phyloP scores from a whole-genome alignment of 2,797 vertebrate genomes.

The Notolepis coatsorum region DNA sequence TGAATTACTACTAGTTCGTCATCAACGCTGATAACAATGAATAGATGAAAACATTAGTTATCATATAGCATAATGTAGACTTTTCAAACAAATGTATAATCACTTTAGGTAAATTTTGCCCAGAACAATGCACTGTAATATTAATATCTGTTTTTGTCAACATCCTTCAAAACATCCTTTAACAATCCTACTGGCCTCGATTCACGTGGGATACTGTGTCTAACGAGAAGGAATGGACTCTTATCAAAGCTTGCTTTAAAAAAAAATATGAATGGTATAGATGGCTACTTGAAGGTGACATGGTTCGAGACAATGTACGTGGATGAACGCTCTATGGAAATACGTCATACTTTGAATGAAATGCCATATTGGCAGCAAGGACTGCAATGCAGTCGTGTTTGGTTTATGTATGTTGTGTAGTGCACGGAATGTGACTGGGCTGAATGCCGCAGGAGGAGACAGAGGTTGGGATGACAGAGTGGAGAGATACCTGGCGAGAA shows the following conservation, averaged over 20 bases:
- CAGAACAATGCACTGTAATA: conserved; percentile 46
- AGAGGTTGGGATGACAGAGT: conserved; percentile 50
- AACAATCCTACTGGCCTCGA: conserved; percentile 36
- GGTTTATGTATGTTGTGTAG: conserved; percentile 21
- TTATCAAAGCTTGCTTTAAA: conserved; percentile 56
- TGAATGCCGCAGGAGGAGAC: conserved; percentile 28
- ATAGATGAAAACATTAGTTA: conserved; percentile 38
- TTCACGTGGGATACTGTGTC: conserved; percentile 8
- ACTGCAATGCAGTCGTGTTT: background rate
- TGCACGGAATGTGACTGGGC: conserved; percentile 35
- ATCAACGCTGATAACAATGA: conserved; percentile 33
- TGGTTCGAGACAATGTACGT: conserved; percentile 65
- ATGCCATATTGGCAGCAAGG: conserved; percentile 1
- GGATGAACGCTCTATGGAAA: conserved; percentile 31
- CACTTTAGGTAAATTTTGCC: conserved; percentile 27
- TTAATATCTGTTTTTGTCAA: conserved; percentile 35
- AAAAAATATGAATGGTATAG: conserved; percentile 6
- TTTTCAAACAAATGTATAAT: conserved; percentile 23
- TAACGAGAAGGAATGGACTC: conserved; percentile 17
- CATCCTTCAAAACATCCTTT: conserved; percentile 38
- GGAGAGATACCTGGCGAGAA: conserved; percentile 42
- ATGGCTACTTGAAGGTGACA: conserved; percentile 47
- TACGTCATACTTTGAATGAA: conserved; percentile 22
- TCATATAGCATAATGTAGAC: conserved; percentile 22
- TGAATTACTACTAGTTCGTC: conserved; percentile 37